Conservation (phyloP, 2,888 invertebrate genomes). For the Aproaerema taeniolella region DNA sequence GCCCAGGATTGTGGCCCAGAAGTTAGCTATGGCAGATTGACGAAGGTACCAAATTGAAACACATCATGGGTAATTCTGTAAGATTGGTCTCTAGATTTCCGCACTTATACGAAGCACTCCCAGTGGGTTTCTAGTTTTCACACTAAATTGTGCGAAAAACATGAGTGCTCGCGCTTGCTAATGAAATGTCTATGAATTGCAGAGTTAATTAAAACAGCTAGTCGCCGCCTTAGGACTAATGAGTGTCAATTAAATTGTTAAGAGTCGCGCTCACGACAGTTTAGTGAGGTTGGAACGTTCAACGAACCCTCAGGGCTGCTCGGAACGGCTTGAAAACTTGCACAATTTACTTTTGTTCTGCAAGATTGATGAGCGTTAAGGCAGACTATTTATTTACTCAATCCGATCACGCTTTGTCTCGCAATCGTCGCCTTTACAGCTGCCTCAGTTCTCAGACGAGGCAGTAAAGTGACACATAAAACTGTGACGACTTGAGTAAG, state of each 20-base stretch:
- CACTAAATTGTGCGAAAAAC: slow-evolving; percentile 29
- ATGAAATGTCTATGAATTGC: slow-evolving; percentile 59
- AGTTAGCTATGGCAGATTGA: too few species aligned
- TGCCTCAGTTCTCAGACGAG: slow-evolving; percentile 46
- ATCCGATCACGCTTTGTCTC: slow-evolving; percentile 70
- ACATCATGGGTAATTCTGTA: too few species aligned
- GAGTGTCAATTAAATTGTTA: slow-evolving; percentile 71
- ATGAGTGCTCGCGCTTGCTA: slow-evolving; percentile 30
- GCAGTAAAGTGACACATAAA: slow-evolving; percentile 57
- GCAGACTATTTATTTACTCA: slow-evolving; percentile 69
- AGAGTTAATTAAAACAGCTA: slow-evolving; percentile 56
- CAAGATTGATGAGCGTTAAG: slow-evolving; percentile 67
- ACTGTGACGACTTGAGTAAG: slow-evolving; percentile 38
- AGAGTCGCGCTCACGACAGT: slow-evolving; percentile 63
- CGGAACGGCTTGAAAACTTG: slow-evolving; percentile 64
- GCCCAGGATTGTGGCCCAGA: too few species aligned
- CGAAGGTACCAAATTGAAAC: too few species aligned
- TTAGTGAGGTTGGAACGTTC: slow-evolving; percentile 64
- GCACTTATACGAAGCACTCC: too few species aligned
- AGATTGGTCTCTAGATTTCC: too few species aligned
- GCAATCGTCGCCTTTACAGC: slow-evolving; percentile 62
- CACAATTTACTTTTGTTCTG: slow-evolving; percentile 62
- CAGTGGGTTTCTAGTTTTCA: too few species aligned
- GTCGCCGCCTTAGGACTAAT: slow-evolving; percentile 63
- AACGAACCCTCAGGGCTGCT: slow-evolving; percentile 53